Evolutionary conservation across 2,888 invertebrate species (phyloP), one percentile per base, ranked within the genome.

Genomic region (Eurois occulta): DNA sequence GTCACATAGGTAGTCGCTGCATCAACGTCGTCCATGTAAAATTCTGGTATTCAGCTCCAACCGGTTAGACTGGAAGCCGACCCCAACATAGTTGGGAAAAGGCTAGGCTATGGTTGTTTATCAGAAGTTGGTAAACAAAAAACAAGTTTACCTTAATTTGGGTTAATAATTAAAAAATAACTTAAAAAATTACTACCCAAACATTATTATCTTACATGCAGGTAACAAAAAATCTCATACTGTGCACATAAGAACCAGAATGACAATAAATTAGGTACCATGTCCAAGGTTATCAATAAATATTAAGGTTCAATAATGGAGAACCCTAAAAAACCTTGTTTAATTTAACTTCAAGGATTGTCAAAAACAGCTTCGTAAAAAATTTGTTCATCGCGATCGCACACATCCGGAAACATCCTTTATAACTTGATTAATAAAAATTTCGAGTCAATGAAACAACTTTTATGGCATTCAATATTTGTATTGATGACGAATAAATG

Each of bases 391-490:
- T 62, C 60, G 5, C 41, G 24, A n/a, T n/a, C n/a, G n/a, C 16
- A 48, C 48, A 68, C 58, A 74, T 67, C 55, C 74, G 70, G 82
- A 71, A 80, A 72, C 75, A 18, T 80, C 35, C 35, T 77, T 32
- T 52, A 52, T 1, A 73, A 82, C 60, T 74, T 67, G 66, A 67
- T 55, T 32, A 62, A 80, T 80, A 84, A 71, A 38, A 73, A 46
- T 38, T 66, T 72, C 32, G 38, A 52, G 71, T 55, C 80, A 75
- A 69, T 75, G 68, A 62, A 75, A 75, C 62, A 24, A 65, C 58
- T 74, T 72, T 73, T 60, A 58, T 2, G 10, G 32, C 24, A 1
- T 28, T 32, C 3, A 4, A n/a, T 18, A 64, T 70, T 70, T 72
- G 38, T 41, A 41, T 58, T 35, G 24, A 41, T 52, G 65, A 46